Percentiles rank a stretch among this genome's conserved stretches.
phyloP scores from a whole-genome alignment of 1,140 invertebrate species.

The Rhynchophorus ferrugineus region DNA sequence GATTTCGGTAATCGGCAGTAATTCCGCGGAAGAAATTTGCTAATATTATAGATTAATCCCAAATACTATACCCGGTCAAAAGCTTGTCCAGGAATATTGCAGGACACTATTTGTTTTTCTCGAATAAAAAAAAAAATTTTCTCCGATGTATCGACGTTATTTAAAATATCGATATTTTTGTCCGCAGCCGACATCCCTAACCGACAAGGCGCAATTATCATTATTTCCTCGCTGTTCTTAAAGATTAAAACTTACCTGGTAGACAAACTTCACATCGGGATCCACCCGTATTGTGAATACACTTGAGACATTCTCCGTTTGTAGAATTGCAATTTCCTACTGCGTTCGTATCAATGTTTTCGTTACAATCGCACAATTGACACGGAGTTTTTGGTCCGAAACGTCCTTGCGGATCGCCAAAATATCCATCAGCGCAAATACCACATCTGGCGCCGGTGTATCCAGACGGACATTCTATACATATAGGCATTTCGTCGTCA shows the following conservation, averaged over 20 bases:
- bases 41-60: too few species aligned
- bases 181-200: too few species aligned
- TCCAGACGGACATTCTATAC: constrained; percentile 88
- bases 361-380: constrained; percentile 85
- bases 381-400: constrained; percentile 62
- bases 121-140: too few species aligned
- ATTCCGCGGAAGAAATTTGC: too few species aligned
- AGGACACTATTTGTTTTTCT: too few species aligned
- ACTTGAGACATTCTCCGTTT: constrained; percentile 93
- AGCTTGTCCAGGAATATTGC: too few species aligned
- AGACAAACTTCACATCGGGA: constrained; percentile 82
- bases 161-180: too few species aligned
- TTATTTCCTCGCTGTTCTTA: too few species aligned
- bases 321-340: constrained; percentile 90
- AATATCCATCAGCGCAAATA: constrained; percentile 90
- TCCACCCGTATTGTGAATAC: constrained; percentile 94
- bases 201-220: too few species aligned
- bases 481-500: constrained; percentile 74
- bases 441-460: constrained; percentile 89
- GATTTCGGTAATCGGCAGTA: too few species aligned
- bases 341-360: constrained; percentile 90
- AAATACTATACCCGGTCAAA: too few species aligned
- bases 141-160: too few species aligned
- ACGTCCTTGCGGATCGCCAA: constrained; percentile 74
- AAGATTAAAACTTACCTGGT: constrained; percentile 59